Evolutionary conservation across 2,888 invertebrate genomes (phyloP), one percentile per base, ranked within the genome.

Genomic region (Tachina fera): DNA sequence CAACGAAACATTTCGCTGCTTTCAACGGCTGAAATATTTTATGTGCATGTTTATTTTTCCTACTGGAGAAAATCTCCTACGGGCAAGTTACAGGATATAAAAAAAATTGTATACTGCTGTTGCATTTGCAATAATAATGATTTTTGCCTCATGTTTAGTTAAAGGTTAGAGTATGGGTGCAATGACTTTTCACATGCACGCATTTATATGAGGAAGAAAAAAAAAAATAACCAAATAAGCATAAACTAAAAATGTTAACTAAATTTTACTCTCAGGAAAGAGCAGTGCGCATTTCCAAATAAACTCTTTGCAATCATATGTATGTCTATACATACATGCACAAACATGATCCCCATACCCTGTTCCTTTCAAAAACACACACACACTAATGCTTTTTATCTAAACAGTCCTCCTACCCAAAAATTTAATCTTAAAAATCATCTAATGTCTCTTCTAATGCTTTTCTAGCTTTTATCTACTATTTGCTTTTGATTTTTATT

Each of bases 261-360:
- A 81, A 71, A 63, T 22, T 31, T 31, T 67, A 6, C 75, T 81
- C 80, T 78, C 61, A 49, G 8, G 16, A 1, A 19, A 45, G 22
- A 43, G 16, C 16, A 90, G 90, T 91, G 91, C 91, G 91, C 91
- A 91, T 89, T 91, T 88, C 90, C 90, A 90, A 91, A 91, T 89
- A 10, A 56, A 41, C 72, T 80, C n/a, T 47, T 22, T 22, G 19
- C 75, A 76, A 47, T 70, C n/a, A 71, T 13, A 14, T 63, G 11
- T 3, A 11, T 43, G n/a, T n/a, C 22, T 22, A 39, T 49, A 14
- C n/a, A 43, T 70, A 39, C 41, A 31, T 43, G 39, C 39, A 68
- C 51, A 60, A 2, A n/a, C 43, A 53, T 43, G 81, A 81, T 81
- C 81, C 81, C 61, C 81, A 81, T 53, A 75, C 81, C 74, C 13